phyloP scores from a whole-genome alignment of 2,888 invertebrate species.

The Scaptomyza parva region DNA sequence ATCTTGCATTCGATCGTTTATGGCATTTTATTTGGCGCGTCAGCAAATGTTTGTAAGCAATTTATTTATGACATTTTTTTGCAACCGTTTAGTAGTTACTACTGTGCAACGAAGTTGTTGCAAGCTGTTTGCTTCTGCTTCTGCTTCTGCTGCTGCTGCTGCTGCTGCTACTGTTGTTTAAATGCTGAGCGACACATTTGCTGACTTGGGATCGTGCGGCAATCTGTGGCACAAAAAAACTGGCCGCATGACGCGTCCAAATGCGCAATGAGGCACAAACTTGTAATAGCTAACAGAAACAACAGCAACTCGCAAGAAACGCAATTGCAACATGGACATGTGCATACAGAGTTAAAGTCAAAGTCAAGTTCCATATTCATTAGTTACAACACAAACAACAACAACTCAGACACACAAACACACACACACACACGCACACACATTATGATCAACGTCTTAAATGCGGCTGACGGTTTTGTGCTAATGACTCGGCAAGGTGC shows the following conservation, averaged over 20 bases:
- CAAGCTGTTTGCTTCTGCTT: constrained; percentile 27
- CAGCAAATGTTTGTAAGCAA: constrained; percentile 79
- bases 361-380: constrained; percentile 84
- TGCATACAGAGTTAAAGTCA: constrained; percentile 68
- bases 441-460: constrained; percentile 34
- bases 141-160: constrained; percentile 35
- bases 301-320: constrained; percentile 28
- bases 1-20: constrained; percentile 82
- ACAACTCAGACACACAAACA: constrained; percentile 13
- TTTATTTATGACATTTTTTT: constrained; percentile 80
- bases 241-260: constrained; percentile 80
- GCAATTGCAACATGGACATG: constrained; percentile 58
- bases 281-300: constrained; percentile 63
- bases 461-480: constrained; percentile 44
- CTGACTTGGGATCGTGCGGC: constrained; percentile 80
- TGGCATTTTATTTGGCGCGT: constrained; percentile 84
- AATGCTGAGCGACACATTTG: constrained; percentile 80
- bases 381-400: constrained; percentile 64
- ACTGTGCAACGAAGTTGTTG: constrained; percentile 3
- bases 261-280: constrained; percentile 67
- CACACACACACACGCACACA: constrained; percentile 7
- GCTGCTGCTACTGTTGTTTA: constrained; percentile 55
- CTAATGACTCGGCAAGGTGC: constrained; percentile 67
- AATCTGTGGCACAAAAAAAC: constrained; percentile 79
- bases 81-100: constrained; percentile 55